Percentiles rank a stretch among this genome's conserved stretches.
These are phyloP conservation scores for Aurelia sp. DNA, from an alignment of 30 jellyfish, hydroid and myxozoan genomes.

Conservation along the genomic window DNA sequence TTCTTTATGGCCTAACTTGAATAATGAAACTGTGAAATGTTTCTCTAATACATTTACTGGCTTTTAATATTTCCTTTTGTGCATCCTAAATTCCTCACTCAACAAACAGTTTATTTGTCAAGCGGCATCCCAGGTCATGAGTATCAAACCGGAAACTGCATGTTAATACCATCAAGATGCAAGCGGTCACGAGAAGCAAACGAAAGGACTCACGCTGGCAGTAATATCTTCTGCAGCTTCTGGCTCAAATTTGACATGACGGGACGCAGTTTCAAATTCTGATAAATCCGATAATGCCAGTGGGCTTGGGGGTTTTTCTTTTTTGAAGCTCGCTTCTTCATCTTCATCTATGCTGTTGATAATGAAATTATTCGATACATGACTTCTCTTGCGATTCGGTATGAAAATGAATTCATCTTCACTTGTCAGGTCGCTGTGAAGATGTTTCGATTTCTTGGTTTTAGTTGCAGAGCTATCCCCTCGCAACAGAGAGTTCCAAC, in stretches of 20 bases:
- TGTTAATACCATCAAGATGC: conserved; percentile 7
- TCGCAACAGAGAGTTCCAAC: conserved; percentile 54
- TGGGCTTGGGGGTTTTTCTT: conserved; percentile 38
- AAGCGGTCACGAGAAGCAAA: conserved; percentile 3
- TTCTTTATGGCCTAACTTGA: too few species aligned
- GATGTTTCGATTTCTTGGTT: background rate
- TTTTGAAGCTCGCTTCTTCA: conserved; percentile 10
- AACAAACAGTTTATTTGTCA: too few species aligned
- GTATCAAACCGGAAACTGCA: background rate
- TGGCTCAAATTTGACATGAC: conserved; percentile 32
- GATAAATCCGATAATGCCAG: conserved; percentile 6
- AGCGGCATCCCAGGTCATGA: too few species aligned
- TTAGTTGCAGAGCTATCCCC: conserved; percentile 45
- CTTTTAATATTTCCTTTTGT: too few species aligned
- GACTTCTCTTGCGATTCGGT: conserved; percentile 58
- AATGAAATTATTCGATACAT: conserved; percentile 5
- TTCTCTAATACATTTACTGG: too few species aligned
- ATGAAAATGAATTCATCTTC: conserved; percentile 45
- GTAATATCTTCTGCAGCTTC: conserved; percentile 11
- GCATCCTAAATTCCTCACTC: too few species aligned
- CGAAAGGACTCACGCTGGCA: conserved; percentile 37
- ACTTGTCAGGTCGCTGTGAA: conserved; percentile 9
- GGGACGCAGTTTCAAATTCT: conserved; percentile 38
- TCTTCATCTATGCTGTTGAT: background rate
- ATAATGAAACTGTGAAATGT: too few species aligned